Evolutionary conservation across 2,888 invertebrate genomes (phyloP).

Genomic region (Herminia tarsipennalis): DNA sequence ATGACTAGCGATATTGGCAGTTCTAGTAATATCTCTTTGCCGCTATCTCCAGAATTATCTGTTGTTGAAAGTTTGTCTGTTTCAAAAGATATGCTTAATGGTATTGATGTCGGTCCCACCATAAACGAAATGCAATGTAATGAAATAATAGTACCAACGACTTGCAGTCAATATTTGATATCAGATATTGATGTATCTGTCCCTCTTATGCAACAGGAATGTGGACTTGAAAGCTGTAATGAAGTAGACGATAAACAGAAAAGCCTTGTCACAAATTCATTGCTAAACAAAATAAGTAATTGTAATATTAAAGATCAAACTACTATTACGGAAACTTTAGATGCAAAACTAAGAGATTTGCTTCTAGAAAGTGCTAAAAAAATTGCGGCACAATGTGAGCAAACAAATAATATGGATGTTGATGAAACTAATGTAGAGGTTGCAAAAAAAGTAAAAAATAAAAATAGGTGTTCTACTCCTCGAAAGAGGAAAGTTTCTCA

Average conservation of each 20-base stretch:
- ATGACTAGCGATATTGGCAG: conserved; percentile 42
- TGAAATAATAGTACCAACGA: conserved; percentile 25
- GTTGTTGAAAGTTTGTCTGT: conserved; percentile 74
- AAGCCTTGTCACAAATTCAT: conserved; percentile 51
- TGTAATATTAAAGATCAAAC: conserved; percentile 55
- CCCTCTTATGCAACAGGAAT: conserved; percentile 70
- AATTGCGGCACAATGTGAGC: conserved; percentile 23
- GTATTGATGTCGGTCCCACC: conserved; percentile 42
- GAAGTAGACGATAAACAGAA: conserved; percentile 21
- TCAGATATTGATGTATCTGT: conserved; percentile 60
- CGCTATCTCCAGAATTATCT: conserved; percentile 74
- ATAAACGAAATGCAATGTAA: conserved; percentile 53
- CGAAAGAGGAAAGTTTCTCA: conserved; percentile 50
- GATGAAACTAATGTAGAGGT: conserved; percentile 26
- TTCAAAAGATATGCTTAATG: conserved; percentile 53
- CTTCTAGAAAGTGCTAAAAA: conserved; percentile 74
- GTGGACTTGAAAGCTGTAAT: conserved; percentile 46
- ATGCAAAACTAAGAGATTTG: conserved; percentile 61
- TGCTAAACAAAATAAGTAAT: conserved; percentile 54
- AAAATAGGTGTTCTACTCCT: conserved; percentile 67
- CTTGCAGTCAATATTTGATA: conserved; percentile 55
- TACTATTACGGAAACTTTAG: conserved; percentile 62
- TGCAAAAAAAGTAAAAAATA: conserved; percentile 40
- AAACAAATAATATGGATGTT: conserved; percentile 37
- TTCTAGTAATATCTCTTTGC: conserved; percentile 69